phyloP scores from a whole-genome alignment of 1,140 invertebrate species.

The Aphaenogaster floridana region DNA sequence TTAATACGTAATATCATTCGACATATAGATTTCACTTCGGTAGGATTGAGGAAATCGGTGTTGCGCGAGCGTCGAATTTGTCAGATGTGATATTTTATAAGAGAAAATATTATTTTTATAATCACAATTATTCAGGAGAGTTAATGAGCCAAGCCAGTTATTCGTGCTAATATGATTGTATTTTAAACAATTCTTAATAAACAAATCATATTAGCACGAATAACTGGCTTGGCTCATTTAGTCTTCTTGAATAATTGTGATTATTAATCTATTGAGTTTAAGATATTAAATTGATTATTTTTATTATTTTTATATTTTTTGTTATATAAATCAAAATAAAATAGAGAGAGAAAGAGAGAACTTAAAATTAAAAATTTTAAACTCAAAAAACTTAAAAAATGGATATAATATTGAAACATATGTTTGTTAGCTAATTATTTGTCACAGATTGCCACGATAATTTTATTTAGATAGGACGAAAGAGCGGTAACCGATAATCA shows the following conservation, averaged over 20 bases:
- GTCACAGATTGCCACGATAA: neutral
- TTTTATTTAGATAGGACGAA: neutral
- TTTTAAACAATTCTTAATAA: too few relatives aligned
- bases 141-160: too few relatives aligned
- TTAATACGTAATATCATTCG: neutral
- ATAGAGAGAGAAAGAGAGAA: neutral
- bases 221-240: too few relatives aligned
- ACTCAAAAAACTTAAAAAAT: neutral
- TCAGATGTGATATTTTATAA: neutral
- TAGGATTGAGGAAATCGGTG: too few relatives aligned
- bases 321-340: neutral
- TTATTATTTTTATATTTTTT: too few relatives aligned
- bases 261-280: too few relatives aligned
- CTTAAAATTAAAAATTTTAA: neutral
- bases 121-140: too few relatives aligned
- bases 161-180: too few relatives aligned
- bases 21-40: neutral
- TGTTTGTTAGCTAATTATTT: neutral
- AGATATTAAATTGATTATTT: too few relatives aligned
- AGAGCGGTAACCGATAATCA: neutral
- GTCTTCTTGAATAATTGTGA: too few relatives aligned
- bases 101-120: too few relatives aligned
- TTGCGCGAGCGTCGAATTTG: neutral
- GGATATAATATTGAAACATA: slow-evolving; percentile 1
- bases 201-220: too few relatives aligned